phyloP scores from a whole-genome alignment of 2,888 invertebrate species.

The Drosophila paramelanica region DNA sequence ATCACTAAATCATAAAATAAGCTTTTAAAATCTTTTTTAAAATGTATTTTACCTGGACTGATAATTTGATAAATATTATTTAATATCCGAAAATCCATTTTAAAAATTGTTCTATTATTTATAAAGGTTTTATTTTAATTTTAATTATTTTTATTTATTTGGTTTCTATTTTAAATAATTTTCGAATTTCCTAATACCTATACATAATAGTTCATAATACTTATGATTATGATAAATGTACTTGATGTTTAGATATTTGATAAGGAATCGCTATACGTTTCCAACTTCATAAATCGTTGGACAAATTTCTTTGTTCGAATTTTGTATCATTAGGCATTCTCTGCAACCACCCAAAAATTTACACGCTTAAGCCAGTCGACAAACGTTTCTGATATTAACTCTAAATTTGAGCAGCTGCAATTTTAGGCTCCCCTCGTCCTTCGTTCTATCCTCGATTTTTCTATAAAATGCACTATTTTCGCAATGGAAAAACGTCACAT shows the following conservation, averaged over 20 bases:
- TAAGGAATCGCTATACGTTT: not conserved
- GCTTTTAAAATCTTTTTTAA: too few species aligned
- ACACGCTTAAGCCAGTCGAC: slow-evolving; percentile 33
- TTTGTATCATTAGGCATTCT: slow-evolving; percentile 41
- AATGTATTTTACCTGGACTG: too few species aligned
- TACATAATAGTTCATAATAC: not conserved
- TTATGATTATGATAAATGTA: not conserved
- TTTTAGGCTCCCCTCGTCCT: slow-evolving; percentile 31
- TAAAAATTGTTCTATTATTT: too few species aligned
- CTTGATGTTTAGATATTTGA: not conserved
- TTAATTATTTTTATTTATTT: too few species aligned
- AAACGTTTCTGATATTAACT: slow-evolving; percentile 51
- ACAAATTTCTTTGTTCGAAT: not conserved
- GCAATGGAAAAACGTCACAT: slow-evolving; percentile 74
- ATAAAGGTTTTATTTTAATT: too few species aligned
- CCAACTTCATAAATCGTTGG: not conserved
- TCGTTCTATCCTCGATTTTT: slow-evolving; percentile 33
- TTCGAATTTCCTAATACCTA: not conserved
- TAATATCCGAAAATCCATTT: too few species aligned
- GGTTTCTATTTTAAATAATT: not conserved
- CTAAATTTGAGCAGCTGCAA: slow-evolving; percentile 74
- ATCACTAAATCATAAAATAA: too few species aligned
- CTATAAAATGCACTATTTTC: slow-evolving; percentile 71
- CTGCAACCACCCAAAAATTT: slow-evolving; percentile 35
- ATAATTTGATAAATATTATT: too few species aligned